phyloP scores from a whole-genome alignment of 2,797 vertebrate species.

The Paratrypauchen microcephalus region DNA sequence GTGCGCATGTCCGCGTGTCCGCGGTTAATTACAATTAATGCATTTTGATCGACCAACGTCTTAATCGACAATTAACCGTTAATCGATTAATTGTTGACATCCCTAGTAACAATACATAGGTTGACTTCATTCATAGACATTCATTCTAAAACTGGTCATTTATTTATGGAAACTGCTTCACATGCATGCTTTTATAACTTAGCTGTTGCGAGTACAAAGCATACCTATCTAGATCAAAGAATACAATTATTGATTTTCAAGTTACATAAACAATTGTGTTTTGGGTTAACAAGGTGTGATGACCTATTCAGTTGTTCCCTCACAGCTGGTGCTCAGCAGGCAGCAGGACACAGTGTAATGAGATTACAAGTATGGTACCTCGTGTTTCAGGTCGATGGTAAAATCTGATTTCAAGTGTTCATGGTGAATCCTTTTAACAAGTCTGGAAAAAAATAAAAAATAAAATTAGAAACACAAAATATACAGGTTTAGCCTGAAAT shows the following conservation, averaged over 20 bases:
- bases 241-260: neutral
- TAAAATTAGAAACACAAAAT: neutral
- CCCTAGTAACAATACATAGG: too few species aligned
- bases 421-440: slow-evolving; percentile 79
- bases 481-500: neutral
- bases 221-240: neutral
- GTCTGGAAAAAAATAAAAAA: slow-evolving; percentile 72
- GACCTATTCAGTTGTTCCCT: neutral
- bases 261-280: neutral
- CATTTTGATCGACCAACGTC: too few species aligned
- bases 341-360: slow-evolving; percentile 7
- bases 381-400: slow-evolving; percentile 91
- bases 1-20: too few species aligned
- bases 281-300: neutral
- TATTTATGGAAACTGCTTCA: too few species aligned
- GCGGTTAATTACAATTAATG: too few species aligned
- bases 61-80: too few species aligned
- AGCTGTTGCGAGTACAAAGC: neutral
- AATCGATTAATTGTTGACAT: too few species aligned
- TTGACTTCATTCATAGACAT: too few species aligned
- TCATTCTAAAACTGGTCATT: neutral
- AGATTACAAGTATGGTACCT: slow-evolving; percentile 61
- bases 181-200: too few species aligned
- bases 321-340: slow-evolving; percentile 9
- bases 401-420: slow-evolving; percentile 89